These are phyloP conservation scores for Galago senegalensis DNA, from an alignment of 2,797 vertebrate genomes.

Conservation along the genomic window DNA sequence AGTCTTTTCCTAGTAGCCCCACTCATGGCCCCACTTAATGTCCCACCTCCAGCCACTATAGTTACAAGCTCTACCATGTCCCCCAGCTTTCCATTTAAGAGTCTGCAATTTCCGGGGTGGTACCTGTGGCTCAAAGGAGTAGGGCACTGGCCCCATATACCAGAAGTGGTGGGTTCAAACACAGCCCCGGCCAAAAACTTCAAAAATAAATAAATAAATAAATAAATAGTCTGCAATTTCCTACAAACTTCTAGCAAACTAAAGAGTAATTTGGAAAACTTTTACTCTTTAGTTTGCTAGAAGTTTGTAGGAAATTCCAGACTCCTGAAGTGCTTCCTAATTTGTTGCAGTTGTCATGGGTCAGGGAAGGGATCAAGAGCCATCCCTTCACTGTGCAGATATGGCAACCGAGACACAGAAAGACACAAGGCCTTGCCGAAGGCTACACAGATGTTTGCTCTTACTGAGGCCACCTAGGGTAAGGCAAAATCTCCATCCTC, in stretches of 20 bases:
- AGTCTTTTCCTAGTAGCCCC: neutral
- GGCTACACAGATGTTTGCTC: constrained; percentile 8
- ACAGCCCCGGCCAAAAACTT: too few species aligned
- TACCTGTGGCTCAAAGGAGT: too few species aligned
- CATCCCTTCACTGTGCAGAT: neutral
- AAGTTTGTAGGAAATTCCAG: constrained; percentile 30
- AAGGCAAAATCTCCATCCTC: constrained; percentile 29
- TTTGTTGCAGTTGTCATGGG: neutral
- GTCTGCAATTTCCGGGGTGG: neutral
- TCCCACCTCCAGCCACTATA: neutral
- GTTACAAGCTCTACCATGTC: neutral
- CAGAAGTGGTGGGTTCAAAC: too few species aligned
- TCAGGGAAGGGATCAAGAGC: neutral
- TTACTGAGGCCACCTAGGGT: neutral
- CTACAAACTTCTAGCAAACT: constrained; percentile 15
- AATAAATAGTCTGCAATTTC: constrained; percentile 8
- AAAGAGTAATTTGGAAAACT: constrained; percentile 47
- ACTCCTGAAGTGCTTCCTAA: neutral
- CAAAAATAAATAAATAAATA: too few species aligned
- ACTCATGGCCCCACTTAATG: neutral
- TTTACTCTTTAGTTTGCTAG: constrained; percentile 18
- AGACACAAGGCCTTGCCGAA: constrained; percentile 9
- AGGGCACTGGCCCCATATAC: too few species aligned
- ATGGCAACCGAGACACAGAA: neutral
- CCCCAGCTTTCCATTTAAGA: neutral